Evolutionary conservation across 2,797 vertebrate genomes (phyloP).

Genomic region (Sebastiscus albofasciatus): DNA sequence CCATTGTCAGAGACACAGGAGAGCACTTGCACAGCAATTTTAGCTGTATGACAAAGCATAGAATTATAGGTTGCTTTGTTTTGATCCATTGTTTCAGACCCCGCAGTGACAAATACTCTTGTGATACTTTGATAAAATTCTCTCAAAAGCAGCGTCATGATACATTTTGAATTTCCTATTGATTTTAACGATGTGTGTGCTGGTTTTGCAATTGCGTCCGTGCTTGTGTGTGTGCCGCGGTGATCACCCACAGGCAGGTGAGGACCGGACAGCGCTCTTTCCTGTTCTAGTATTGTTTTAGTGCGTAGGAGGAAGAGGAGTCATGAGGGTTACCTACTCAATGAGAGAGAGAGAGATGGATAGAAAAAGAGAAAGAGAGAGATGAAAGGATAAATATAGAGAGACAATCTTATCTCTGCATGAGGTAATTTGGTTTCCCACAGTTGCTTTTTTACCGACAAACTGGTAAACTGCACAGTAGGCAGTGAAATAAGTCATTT

Average conservation of each 20-base stretch:
- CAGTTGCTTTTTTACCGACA: conserved; percentile 16
- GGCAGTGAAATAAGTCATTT: not conserved
- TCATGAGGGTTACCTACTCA: conserved; percentile 62
- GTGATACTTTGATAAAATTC: not conserved
- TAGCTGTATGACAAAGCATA: not conserved
- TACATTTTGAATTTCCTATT: not conserved
- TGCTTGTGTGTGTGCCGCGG: not conserved
- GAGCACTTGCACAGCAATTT: not conserved
- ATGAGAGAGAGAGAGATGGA: conserved; percentile 42
- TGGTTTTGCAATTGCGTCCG: not conserved
- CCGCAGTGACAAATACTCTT: not conserved
- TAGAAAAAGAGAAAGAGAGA: conserved; percentile 10
- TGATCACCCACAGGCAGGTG: conserved; percentile 48
- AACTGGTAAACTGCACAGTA: not conserved
- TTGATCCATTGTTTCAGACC: not conserved
- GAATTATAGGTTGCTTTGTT: not conserved
- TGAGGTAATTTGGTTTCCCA: conserved; percentile 42
- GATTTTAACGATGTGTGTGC: not conserved
- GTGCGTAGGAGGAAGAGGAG: conserved; percentile 62
- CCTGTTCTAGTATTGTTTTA: conserved; percentile 64
- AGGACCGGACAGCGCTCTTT: conserved; percentile 53
- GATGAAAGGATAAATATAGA: conserved; percentile 48
- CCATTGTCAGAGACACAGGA: not conserved
- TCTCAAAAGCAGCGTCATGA: not conserved
- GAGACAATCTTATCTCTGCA: conserved; percentile 27